phyloP scores from a whole-genome alignment of 2,113 vertebrate genomes.

The Xerus inauris region DNA sequence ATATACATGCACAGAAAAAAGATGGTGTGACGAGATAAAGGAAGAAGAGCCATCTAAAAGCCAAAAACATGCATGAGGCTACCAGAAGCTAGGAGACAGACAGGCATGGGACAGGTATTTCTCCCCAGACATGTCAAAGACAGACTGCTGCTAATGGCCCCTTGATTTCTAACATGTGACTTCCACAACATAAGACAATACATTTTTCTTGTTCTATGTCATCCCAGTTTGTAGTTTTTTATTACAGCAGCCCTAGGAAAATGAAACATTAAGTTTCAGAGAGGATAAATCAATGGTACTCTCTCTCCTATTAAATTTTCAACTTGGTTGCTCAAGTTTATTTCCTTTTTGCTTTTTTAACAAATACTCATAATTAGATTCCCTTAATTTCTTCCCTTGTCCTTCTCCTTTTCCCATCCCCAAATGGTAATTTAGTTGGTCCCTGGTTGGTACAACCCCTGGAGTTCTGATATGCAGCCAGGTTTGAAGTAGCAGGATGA shows the following conservation, averaged over 20 bases:
- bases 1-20: not conserved
- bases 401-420: not conserved
- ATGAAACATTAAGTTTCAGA: not conserved
- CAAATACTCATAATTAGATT: not conserved
- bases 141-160: not conserved
- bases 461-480: not conserved
- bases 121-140: not conserved
- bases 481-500: not conserved
- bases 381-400: not conserved
- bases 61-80: no score
- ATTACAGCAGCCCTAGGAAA: not conserved
- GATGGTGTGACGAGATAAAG: not conserved
- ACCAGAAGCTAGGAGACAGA: not conserved
- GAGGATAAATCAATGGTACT: not conserved
- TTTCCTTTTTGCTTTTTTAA: not conserved
- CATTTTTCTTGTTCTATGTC: not conserved
- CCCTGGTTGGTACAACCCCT: not conserved
- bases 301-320: not conserved
- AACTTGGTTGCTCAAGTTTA: not conserved
- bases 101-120: not conserved
- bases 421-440: not conserved
- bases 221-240: not conserved
- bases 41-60: not conserved
- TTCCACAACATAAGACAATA: not conserved
- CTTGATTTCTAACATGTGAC: not conserved